Conservation (phyloP, 1,140 invertebrate genomes). For the Pantala flavescens region DNA sequence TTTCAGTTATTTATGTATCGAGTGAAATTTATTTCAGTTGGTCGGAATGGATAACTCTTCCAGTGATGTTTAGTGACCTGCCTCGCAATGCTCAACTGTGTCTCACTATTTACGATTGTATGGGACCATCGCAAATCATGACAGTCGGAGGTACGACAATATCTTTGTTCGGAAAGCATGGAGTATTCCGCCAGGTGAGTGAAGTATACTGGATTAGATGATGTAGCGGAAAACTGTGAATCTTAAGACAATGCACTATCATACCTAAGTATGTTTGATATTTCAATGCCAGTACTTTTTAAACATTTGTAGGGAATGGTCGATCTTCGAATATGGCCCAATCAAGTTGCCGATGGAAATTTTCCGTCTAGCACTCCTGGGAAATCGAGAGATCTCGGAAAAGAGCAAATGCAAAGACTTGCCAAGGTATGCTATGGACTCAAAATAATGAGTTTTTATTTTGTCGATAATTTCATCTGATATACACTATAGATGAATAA, state of each 20-base stretch:
- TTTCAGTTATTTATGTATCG: no score
- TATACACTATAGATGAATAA: no score
- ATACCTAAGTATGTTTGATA: no score
- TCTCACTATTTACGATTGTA: slow-evolving; percentile 87
- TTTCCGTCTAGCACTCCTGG: slow-evolving; percentile 66
- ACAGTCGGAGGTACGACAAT: slow-evolving; percentile 86
- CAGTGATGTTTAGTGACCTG: slow-evolving; percentile 83
- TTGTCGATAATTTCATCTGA: no score
- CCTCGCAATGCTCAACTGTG: slow-evolving; percentile 81
- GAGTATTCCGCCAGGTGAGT: slow-evolving; percentile 66
- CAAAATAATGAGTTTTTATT: no score
- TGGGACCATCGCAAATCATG: slow-evolving; percentile 67
- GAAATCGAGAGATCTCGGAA: slow-evolving; percentile 62
- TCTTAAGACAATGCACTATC: no score
- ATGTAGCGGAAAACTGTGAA: no score
- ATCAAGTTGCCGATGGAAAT: slow-evolving; percentile 62
- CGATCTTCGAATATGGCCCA: slow-evolving; percentile 67
- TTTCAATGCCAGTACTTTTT: no score
- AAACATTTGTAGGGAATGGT: slow-evolving; percentile 55
- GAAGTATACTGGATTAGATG: background rate
- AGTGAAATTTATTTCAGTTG: slow-evolving; percentile 50
- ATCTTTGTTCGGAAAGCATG: slow-evolving; percentile 85
- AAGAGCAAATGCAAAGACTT: slow-evolving; percentile 80
- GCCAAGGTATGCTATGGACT: slow-evolving; percentile 49
- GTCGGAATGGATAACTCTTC: slow-evolving; percentile 95